Evolutionary conservation across 2,797 vertebrate genomes (phyloP), one percentile per base, ranked within the genome.

Genomic region (Tenualosa thibaudeaui): DNA sequence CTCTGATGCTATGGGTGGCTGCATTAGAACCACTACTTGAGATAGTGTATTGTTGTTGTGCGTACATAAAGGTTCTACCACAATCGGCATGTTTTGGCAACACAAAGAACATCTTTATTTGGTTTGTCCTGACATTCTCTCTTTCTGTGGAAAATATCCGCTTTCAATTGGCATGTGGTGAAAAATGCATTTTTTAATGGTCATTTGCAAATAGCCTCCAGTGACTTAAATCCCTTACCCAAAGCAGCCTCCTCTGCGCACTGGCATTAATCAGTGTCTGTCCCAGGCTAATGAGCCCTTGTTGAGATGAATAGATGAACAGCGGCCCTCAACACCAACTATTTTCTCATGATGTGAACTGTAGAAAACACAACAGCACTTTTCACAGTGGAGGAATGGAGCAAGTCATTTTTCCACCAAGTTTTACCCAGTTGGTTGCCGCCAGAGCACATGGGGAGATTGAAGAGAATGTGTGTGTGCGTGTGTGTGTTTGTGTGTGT

Each of bases 371-470:
- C 9, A 78, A 17, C 46, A n/a, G 22, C 40, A 43, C 15, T 78
- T 6, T 46, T 46, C 40, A 78, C 40, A 78, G 71, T 17, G 40
- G 46, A 46, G 40, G 40, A 46, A 43, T 78, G 71, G 37, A 46
- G 17, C 40, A 46, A 75, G 68, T 17, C 1, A 71, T 71, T 31
- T 37, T 15, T 75, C 31, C 68, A 75, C 46, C 50, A 37, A 40
- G 19, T 46, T 78, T 78, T 46, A 78, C 37, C 40, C 71, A 22
- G 71, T 78, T 46, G 17, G 71, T 78, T 78, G 71, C 71, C 31
- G 46, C 40, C 71, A 78, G 71, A 78, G 17, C 71, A 78, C 5
- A 78, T 43, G 37, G 40, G 37, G 37, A 43, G 68, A 3, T 13
- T 24, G 8, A 12, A 24, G 24, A 10, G n/a, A 26, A n/a, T 8